Conservation (phyloP, 64 coral and sea anemone genomes). For the Pachyseris speciosa region DNA sequence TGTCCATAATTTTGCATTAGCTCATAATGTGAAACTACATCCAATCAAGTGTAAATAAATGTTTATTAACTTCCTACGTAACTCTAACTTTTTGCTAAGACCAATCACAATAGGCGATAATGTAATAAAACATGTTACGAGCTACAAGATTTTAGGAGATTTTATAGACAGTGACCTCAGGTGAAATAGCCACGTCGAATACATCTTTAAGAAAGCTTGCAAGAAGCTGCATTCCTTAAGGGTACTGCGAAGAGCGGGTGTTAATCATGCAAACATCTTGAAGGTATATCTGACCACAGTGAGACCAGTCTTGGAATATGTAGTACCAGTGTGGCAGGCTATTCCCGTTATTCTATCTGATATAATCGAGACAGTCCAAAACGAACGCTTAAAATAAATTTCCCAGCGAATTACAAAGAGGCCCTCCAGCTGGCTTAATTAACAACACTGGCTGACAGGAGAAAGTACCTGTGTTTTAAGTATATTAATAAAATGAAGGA, state of each 20-base stretch:
- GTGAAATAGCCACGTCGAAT: no score
- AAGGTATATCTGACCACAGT: slow-evolving; percentile 40
- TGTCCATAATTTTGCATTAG: slow-evolving; percentile 17
- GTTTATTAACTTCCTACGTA: slow-evolving; percentile 18
- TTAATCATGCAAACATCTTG: no score
- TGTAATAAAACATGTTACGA: slow-evolving; percentile 39
- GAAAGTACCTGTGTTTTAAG: not conserved
- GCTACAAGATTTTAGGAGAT: slow-evolving; percentile 59
- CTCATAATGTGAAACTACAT: slow-evolving; percentile 36
- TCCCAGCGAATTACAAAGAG: slow-evolving; percentile 6
- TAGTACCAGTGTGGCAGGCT: slow-evolving; percentile 55
- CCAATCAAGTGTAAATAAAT: slow-evolving; percentile 27
- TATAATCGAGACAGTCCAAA: slow-evolving; percentile 39
- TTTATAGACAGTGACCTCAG: slow-evolving; percentile 60
- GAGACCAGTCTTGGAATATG: slow-evolving; percentile 15
- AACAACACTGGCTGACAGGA: not conserved
- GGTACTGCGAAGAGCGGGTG: no score
- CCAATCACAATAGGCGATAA: not conserved
- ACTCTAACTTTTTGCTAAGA: not conserved
- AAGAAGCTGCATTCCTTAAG: slow-evolving; percentile 43
- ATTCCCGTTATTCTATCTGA: slow-evolving; percentile 24
- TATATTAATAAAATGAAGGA: not conserved
- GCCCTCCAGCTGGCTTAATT: slow-evolving; percentile 2
- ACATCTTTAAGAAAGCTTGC: slow-evolving; percentile 58
- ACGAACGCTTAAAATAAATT: slow-evolving; percentile 36